A percentile compares a stretch with the other conserved stretches of the same genome.
These are phyloP conservation scores for Synanthedon tipuliformis DNA, from an alignment of 2,888 invertebrate genomes.

Conservation along the genomic window DNA sequence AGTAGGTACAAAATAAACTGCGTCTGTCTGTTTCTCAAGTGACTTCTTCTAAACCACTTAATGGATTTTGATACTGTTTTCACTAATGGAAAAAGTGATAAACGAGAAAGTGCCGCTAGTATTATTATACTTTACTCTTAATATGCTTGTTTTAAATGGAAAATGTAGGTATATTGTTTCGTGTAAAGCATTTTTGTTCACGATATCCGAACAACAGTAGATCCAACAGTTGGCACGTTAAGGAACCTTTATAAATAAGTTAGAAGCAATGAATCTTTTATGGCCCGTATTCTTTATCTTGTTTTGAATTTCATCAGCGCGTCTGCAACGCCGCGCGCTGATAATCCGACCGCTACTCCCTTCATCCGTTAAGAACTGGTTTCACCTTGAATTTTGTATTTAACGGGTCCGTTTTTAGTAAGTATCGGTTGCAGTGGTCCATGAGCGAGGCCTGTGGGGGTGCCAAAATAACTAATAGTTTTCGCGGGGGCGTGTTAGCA, in stretches of 20 bases:
- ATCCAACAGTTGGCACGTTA: slow-evolving; percentile 12
- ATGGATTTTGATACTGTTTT: no score
- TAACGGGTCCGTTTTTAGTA: neutral
- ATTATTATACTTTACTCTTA: no score
- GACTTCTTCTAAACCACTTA: no score
- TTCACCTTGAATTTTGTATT: neutral
- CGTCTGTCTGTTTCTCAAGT: no score
- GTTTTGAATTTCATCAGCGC: slow-evolving; percentile 62
- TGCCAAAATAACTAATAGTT: slow-evolving; percentile 71
- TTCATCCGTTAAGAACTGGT: neutral
- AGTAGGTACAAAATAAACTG: no score
- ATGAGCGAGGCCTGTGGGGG: slow-evolving; percentile 50
- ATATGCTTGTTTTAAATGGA: no score
- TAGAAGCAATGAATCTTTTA: slow-evolving; percentile 64
- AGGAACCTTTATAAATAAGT: slow-evolving; percentile 61
- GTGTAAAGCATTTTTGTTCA: no score
- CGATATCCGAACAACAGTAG: no score
- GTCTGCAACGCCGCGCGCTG: slow-evolving; percentile 25
- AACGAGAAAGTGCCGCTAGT: no score
- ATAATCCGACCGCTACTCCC: slow-evolving; percentile 6
- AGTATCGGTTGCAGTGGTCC: slow-evolving; percentile 15
- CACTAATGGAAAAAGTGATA: no score
- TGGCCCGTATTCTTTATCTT: slow-evolving; percentile 61
- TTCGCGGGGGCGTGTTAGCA: slow-evolving; percentile 70
- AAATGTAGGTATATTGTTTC: no score